Evolutionary conservation across 2,888 invertebrate species (phyloP), one percentile per base, ranked within the genome.

Genomic region (Sarcophaga variegata): DNA sequence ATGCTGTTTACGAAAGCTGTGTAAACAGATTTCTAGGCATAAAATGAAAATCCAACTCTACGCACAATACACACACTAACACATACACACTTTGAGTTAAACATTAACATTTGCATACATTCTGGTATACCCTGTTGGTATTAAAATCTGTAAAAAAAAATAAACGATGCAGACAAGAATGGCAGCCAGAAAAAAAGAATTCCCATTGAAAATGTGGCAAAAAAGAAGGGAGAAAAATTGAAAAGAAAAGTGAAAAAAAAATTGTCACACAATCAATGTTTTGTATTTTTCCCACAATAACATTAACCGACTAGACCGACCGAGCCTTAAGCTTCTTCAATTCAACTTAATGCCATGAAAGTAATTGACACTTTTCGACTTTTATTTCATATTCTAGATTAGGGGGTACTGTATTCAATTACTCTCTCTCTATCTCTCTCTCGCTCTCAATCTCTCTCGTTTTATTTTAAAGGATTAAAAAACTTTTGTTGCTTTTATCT

Each of bases 261-360:
- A n/a, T 66, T 74, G 74, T 77, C 83, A 37, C 83, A 37, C 81
- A 83, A 83, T 81, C 80, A 83, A 70, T 81, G 86, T 77, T 78
- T 80, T 54, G 76, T 81, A 77, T 71, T 83, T 81, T 83, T 80
- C 69, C 64, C 69, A 72, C 80, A 77, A 81, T 63, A n/a, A 37
- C 37, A 37, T 37, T 10, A 37, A 10, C 37, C 37, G 37, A 37
- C 37, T 2, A 37, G 37, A 37, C 37, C 37, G 10, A 10, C 67
- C 77, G 74, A 64, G 69, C 83, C 85, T 72, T 71, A 82, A 85
- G 85, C 83, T 64, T 59, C 77, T 81, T 83, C 80, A 85, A 83
- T 88, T 85, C 85, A 83, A 88, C 80, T 83, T 83, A 88, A 83
- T 85, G 83, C 77, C 85, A 71, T 77, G 79, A 86, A 83, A 25